Base-by-base conservation (phyloP, 2,888 invertebrate genomes). In the Ophonus ardosiacus region DNA sequence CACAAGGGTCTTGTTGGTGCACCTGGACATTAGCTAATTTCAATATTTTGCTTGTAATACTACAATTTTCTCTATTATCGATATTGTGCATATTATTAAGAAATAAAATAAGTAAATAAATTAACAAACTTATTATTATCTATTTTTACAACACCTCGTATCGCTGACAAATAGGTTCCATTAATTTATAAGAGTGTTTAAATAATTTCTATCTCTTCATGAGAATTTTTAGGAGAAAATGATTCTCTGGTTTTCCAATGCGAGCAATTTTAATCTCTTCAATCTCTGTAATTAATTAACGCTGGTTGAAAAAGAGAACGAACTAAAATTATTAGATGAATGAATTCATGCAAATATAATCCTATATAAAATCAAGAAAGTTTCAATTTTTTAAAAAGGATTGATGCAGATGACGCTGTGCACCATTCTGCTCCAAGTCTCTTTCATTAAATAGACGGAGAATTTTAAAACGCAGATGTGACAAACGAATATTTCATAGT, bases 311-410 rank as follows among this genome's bases (percentile, higher is more conserved):
- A 63, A 18, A 63, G 63, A 63, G 24, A 63, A 61, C 18, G 24
- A 63, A 24, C 63, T 63, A 63, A 63, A 63, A 63, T 63, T 21
- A 40, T 40, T 71, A 17, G 43, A 71, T 71, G 43, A 71, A 71
- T 71, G 40, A 71, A 71, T 71, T 38, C 71, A 71, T 71, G 71
- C 71, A 71, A 71, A 71, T 71, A 43, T 71, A 71, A 71, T 71
- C 43, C 43, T 40, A 71, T 17, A 71, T 40, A 71, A 71, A 71
- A 71, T 71, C 71, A 71, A 71, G 71, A 71, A 71, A 71, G 71
- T 71, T 71, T 71, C 71, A 71, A 31, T 71, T 71, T 68, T 71
- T 71, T 71, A 71, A 71, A 71, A 71, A 71, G 71, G 71, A 71
- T 71, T 71, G n/a, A 3, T 38, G 17, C 71, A 71, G 71, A 71